Conservation (phyloP, 2,888 invertebrate genomes). For the Sinodicranocentrus sp. region DNA sequence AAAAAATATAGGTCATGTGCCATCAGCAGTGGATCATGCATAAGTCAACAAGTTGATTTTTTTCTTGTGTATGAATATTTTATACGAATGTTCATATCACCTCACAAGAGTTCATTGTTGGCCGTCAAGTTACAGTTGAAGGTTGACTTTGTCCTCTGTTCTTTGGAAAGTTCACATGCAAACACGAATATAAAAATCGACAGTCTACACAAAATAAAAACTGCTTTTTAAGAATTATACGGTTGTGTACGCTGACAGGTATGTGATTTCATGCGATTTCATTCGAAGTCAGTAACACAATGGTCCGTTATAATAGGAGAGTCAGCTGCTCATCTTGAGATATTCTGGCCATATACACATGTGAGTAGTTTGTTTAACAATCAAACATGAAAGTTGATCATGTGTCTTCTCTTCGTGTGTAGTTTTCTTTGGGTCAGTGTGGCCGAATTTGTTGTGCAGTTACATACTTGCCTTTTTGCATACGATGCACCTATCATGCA, state of each 20-base stretch:
- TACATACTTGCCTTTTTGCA: not conserved
- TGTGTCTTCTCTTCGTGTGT: not conserved
- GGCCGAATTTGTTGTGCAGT: not conserved
- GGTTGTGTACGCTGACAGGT: no score
- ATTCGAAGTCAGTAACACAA: no score
- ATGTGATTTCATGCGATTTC: not conserved
- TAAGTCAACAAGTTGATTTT: slow-evolving; percentile 42
- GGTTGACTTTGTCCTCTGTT: slow-evolving; percentile 48
- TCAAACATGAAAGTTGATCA: slow-evolving; percentile 13
- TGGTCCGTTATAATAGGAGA: not conserved
- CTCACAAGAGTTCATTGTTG: slow-evolving; percentile 51
- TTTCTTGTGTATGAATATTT: slow-evolving; percentile 1
- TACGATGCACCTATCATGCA: no score
- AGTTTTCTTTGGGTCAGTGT: slow-evolving; percentile 19
- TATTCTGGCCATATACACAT: not conserved
- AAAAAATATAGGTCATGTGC: slow-evolving; percentile 42
- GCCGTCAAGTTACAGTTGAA: slow-evolving; percentile 52
- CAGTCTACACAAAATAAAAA: not conserved
- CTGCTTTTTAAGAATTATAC: no score
- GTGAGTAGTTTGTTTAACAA: no score
- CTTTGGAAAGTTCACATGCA: slow-evolving; percentile 58
- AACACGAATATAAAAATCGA: slow-evolving; percentile 33
- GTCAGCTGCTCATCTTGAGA: not conserved
- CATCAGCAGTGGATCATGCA: slow-evolving; percentile 44
- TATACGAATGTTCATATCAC: not conserved